Evolutionary conservation across 35 echinoderm and acorn worm genomes (phyloP), one percentile per base, ranked within the genome.

Genomic region (Strongylocentrotus purpuratus): DNA sequence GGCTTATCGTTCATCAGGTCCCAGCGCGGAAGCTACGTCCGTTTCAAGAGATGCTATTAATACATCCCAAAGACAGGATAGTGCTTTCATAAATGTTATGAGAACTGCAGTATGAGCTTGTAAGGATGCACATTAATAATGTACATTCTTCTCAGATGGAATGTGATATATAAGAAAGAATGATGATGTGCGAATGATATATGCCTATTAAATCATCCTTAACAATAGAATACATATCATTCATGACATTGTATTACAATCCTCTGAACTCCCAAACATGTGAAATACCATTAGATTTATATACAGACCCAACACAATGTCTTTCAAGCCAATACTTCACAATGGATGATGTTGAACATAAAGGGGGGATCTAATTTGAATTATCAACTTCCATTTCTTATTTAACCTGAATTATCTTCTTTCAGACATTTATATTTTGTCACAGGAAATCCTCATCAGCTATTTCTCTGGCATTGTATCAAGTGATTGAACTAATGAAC

Each of bases 1-100:
- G 87, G 87, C 87, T 28, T 89, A 46, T 89, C 87, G 41, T 89
- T 89, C 87, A 89, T 89, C 87, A 41, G 0, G 32, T 89, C 87
- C 87, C 87, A 31, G 11, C 33, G 7, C 87, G 87, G 87, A 89
- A 89, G 87, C 20, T 46, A 46, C 7, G 87, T 33, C 87, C 31
- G 45, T 89, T 33, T 89, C 45, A 33, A 46, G 87, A 33, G 45
- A 33, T 17, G 87, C 87, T 89, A 89, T 89, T 89, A 89, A 89
- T 89, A 89, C 87, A 89, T 31, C 87, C 7, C 87, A 13, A 46
- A 89, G 33, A 89, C 12, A 89, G 33, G 87, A 89, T 45, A 46
- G 87, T 4, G 65, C 20, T 78, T 78, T 78, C 65, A n/a, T 78
- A 78, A 78, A 78, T 78, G 65, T 78, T 78, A 28, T 78, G 20